These are phyloP conservation scores for Bubo bubo DNA, from an alignment of 2,113 vertebrate genomes.

Conservation along the genomic window DNA sequence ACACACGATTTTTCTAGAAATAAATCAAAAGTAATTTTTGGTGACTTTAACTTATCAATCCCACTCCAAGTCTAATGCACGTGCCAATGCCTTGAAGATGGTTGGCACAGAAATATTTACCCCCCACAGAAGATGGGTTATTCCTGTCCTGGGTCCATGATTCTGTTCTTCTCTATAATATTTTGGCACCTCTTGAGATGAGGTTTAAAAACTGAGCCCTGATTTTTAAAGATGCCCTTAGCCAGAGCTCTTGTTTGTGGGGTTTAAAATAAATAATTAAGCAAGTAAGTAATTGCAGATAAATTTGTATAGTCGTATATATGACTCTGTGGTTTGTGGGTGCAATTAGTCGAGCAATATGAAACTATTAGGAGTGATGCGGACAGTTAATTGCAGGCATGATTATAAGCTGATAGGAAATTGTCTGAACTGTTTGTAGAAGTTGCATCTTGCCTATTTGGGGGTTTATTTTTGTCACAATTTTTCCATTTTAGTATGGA, in stretches of 20 bases:
- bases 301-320: neutral
- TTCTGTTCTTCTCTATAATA: neutral
- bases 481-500: neutral
- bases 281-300: neutral
- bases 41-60: neutral
- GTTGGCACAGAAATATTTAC: neutral
- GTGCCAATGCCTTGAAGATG: accelerated
- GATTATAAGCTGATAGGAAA: neutral
- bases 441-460: neutral
- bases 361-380: neutral
- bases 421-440: neutral
- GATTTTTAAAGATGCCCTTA: neutral
- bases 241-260: neutral
- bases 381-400: neutral
- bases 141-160: accelerated
- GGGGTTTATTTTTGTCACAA: neutral
- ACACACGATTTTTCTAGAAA: neutral
- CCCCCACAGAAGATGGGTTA: neutral
- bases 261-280: neutral
- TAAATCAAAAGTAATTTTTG: neutral
- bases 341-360: neutral
- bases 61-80: too few species aligned
- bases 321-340: neutral
- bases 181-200: neutral
- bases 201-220: neutral